Evolutionary conservation across 2,113 vertebrate species (phyloP).

Genomic region (Odontesthes bonariensis): DNA sequence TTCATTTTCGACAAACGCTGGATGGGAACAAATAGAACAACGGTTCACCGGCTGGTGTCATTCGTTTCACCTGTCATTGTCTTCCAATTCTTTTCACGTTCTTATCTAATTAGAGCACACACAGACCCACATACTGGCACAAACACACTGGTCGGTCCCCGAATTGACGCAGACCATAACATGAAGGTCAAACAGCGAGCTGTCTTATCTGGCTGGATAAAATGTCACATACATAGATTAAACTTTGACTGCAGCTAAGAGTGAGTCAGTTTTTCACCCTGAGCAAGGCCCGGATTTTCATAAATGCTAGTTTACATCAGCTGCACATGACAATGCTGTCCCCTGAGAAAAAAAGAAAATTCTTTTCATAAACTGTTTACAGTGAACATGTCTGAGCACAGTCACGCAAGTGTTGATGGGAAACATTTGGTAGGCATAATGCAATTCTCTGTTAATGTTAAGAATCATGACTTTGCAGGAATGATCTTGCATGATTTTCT

Average conservation of each 20-base stretch:
- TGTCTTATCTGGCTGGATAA: constrained; percentile 58
- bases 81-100: constrained; percentile 59
- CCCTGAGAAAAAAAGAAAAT: constrained; percentile 12
- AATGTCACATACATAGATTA: constrained; percentile 64
- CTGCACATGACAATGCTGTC: constrained; percentile 2
- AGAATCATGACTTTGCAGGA: constrained; percentile 30
- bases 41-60: constrained; percentile 51
- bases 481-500: constrained; percentile 20
- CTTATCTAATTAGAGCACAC: constrained; percentile 65
- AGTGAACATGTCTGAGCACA: constrained; percentile 2
- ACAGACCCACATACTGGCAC: constrained; percentile 7
- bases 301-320: constrained; percentile 14
- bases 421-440: constrained; percentile 22
- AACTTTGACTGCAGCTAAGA: constrained; percentile 37
- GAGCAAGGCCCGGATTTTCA: constrained; percentile 20
- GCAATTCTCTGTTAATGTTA: constrained; percentile 24
- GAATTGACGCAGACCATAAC: constrained; percentile 61
- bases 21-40: constrained; percentile 60
- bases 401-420: constrained; percentile 24
- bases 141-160: constrained; percentile 35
- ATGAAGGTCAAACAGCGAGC: constrained; percentile 70
- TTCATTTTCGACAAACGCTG: constrained; percentile 59
- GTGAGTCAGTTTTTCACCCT: constrained; percentile 32
- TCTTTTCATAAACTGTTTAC: constrained; percentile 17
- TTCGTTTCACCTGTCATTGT: constrained; percentile 64